These are phyloP conservation scores for Seriola aureovittata DNA, from an alignment of 2,113 vertebrate genomes.

Conservation along the genomic window DNA sequence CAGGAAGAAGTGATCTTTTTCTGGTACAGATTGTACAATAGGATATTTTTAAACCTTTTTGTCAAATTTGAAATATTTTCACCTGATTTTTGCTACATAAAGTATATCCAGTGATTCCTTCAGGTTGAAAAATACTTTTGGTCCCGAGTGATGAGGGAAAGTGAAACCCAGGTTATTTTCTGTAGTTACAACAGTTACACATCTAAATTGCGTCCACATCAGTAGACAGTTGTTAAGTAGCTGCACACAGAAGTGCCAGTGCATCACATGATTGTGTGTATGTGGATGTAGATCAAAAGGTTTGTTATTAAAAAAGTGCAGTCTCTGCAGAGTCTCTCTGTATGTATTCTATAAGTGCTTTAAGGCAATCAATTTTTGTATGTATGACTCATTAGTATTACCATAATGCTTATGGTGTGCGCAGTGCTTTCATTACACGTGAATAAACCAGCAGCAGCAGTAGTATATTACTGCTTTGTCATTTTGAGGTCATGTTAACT, in stretches of 20 bases:
- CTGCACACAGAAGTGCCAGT: too few relatives aligned
- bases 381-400: not conserved
- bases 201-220: too few relatives aligned
- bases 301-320: not conserved
- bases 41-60: too few relatives aligned
- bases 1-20: not conserved
- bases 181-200: too few relatives aligned
- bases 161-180: too few relatives aligned
- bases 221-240: too few relatives aligned
- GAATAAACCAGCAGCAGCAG: constrained; percentile 30
- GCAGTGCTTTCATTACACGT: not conserved
- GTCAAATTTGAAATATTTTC: not conserved
- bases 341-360: not conserved
- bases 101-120: not conserved
- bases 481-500: constrained; percentile 55
- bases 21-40: too few relatives aligned
- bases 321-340: not conserved
- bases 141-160: too few relatives aligned
- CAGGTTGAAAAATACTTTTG: too few relatives aligned
- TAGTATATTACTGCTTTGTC: constrained; percentile 32
- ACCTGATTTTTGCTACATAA: not conserved
- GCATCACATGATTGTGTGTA: too few relatives aligned
- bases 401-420: not conserved
- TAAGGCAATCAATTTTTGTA: not conserved
- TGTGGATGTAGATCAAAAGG: too few relatives aligned